phyloP scores from a whole-genome alignment of 2,888 invertebrate genomes.

The Exephanes ischioxanthus region DNA sequence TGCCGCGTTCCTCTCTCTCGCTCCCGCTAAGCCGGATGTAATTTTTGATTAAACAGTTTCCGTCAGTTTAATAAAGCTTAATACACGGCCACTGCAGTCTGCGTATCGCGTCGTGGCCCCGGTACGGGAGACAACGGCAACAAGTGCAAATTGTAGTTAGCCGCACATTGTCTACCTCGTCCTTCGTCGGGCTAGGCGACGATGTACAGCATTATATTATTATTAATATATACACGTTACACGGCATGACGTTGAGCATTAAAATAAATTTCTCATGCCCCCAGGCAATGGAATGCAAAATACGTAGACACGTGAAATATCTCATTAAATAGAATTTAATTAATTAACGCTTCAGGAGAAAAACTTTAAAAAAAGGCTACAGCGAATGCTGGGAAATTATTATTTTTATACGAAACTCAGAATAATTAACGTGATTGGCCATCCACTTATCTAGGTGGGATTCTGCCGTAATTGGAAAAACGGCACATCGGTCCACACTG shows the following conservation, averaged over 20 bases:
- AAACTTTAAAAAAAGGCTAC: background rate
- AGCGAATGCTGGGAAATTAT: background rate
- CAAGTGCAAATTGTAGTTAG: conserved; percentile 61
- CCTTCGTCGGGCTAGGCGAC: conserved; percentile 17
- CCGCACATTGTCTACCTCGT: conserved; percentile 16
- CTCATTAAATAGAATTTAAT: conserved; percentile 23
- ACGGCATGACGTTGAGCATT: background rate
- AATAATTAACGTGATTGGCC: background rate
- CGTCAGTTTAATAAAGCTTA: conserved; percentile 68
- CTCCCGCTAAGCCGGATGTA: conserved; percentile 65
- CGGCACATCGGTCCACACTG: too few species aligned
- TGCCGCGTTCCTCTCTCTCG: conserved; percentile 1
- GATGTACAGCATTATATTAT: conserved; percentile 24
- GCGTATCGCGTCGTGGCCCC: conserved; percentile 28
- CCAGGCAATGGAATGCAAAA: background rate
- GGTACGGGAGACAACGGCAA: conserved; percentile 49
- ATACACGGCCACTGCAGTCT: conserved; percentile 38
- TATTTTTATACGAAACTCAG: background rate
- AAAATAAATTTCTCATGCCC: background rate
- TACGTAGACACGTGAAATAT: background rate
- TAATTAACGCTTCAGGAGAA: background rate
- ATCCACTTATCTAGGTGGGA: too few species aligned
- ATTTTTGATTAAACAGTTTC: conserved; percentile 71
- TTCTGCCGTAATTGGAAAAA: too few species aligned
- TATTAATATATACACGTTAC: conserved; percentile 13